A percentile compares a stretch with the other conserved stretches of the same genome.
These are phyloP conservation scores for Corythornis leucogaster DNA, from an alignment of 2,797 vertebrate genomes.

Conservation along the genomic window DNA sequence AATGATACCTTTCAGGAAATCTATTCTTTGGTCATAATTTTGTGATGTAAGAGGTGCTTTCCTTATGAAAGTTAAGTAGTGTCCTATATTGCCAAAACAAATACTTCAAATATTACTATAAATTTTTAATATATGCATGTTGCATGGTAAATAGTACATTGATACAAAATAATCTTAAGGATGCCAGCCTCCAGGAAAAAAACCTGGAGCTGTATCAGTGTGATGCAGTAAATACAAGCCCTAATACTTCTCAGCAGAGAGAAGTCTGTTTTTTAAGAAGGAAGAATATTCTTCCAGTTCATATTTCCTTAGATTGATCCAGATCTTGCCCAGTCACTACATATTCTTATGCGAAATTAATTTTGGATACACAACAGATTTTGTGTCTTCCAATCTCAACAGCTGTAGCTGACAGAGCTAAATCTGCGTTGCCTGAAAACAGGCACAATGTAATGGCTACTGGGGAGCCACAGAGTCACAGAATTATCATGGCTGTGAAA, in stretches of 20 bases:
- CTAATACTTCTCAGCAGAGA: background rate
- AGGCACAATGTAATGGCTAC: rapidly evolving
- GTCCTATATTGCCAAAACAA: background rate
- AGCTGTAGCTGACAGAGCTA: rapidly evolving
- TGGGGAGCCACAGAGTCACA: too few species aligned
- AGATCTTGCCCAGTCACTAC: background rate
- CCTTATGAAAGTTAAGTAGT: background rate
- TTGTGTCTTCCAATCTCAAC: background rate
- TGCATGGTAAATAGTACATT: background rate
- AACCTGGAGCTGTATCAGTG: background rate
- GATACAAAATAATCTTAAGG: background rate
- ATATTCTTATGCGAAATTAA: background rate
- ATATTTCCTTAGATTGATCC: background rate
- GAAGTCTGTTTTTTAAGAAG: background rate
- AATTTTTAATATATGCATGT: background rate
- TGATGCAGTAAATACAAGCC: background rate
- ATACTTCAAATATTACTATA: background rate
- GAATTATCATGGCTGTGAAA: too few species aligned
- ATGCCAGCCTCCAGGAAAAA: background rate
- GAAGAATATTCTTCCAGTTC: background rate
- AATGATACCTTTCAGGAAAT: background rate
- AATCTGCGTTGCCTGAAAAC: background rate
- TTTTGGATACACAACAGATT: background rate
- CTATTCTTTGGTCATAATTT: background rate
- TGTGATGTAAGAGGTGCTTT: background rate